Conservation (phyloP, 2,888 invertebrate species). For the Lithosia quadra region DNA sequence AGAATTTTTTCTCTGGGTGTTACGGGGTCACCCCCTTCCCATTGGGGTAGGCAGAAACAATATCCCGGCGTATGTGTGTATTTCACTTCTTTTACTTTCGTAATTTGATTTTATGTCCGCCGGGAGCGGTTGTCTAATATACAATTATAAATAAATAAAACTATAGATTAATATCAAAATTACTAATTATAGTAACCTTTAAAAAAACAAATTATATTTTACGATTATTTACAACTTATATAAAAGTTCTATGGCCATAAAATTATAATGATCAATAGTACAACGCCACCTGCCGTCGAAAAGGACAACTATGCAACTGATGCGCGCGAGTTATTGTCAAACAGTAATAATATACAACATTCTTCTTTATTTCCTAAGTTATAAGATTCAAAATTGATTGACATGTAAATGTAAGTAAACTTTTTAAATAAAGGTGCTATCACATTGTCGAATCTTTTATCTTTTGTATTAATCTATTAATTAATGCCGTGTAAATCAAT, state of each 20-base stretch:
- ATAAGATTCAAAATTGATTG: slow-evolving; percentile 20
- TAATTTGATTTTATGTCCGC: too few relatives aligned
- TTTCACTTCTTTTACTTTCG: too few relatives aligned
- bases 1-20: too few relatives aligned
- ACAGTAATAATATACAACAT: slow-evolving; percentile 21
- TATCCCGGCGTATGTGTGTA: too few relatives aligned
- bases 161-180: slow-evolving; percentile 32
- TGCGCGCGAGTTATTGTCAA: slow-evolving; percentile 35
- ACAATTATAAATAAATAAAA: neutral
- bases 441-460: slow-evolving; percentile 45
- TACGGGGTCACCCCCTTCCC: too few relatives aligned
- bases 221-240: slow-evolving; percentile 66
- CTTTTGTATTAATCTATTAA: slow-evolving; percentile 51
- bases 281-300: slow-evolving; percentile 72
- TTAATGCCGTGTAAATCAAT: slow-evolving; percentile 51
- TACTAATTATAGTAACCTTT: slow-evolving; percentile 8
- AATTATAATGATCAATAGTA: slow-evolving; percentile 73
- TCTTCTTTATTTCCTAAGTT: slow-evolving; percentile 17
- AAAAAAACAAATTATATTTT: slow-evolving; percentile 43
- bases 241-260: slow-evolving; percentile 63
- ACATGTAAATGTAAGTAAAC: neutral
- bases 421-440: slow-evolving; percentile 25
- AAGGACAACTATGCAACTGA: slow-evolving; percentile 51
- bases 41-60: too few relatives aligned
- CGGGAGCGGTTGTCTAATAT: neutral